Base-by-base conservation (phyloP, 2,797 vertebrate genomes). In the Oreonectes daqikongensis region DNA sequence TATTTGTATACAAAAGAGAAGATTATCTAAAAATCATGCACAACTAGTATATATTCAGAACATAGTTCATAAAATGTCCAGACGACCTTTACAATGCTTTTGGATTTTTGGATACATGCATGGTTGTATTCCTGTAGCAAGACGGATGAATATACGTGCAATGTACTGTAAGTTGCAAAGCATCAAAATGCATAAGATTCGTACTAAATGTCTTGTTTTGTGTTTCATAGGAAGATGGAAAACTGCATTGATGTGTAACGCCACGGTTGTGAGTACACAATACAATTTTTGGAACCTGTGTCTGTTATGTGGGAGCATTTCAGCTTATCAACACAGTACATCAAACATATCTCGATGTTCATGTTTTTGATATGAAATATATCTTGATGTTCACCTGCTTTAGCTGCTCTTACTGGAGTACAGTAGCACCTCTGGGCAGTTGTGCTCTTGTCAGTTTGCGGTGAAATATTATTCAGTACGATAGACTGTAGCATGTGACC, bases 381-480 rank as follows among this genome's bases (percentile, higher is more conserved):
- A 44, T 59, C 24, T 59, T 71, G 24, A 30, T 44, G 38, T 30
- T 46, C 20, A 30, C 53, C 5, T 30, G 53, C 38, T 40, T 42
- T 57, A 4, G 2, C 20, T n/a, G 38, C 17, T 20, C n/a, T 59
- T 32, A 12, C 55, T 8, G 3, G 26, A 48, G 26, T 26, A 72
- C n/a, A 22, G 12, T n/a, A 48, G 55, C 18, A 35, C 14, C 55
- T 35, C 26, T 2, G n/a, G 35, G 60, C 20, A 61, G 6, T 60
- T 50, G 5, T 35, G 9, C 18, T 14, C 55, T 59, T 35, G 59
- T 35, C 17, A 30, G 17, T 61, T 61, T 26, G 20, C 24, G 15
- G 20, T 48, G 10, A 61, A 72, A 48, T 24, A 17, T 61, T 35
- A 72, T 72, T 63, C 14, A 24, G 55, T 46, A 10, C 1, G 60